Evolutionary conservation across 2,888 invertebrate species (phyloP).

Genomic region (Sminthurides aquaticus): DNA sequence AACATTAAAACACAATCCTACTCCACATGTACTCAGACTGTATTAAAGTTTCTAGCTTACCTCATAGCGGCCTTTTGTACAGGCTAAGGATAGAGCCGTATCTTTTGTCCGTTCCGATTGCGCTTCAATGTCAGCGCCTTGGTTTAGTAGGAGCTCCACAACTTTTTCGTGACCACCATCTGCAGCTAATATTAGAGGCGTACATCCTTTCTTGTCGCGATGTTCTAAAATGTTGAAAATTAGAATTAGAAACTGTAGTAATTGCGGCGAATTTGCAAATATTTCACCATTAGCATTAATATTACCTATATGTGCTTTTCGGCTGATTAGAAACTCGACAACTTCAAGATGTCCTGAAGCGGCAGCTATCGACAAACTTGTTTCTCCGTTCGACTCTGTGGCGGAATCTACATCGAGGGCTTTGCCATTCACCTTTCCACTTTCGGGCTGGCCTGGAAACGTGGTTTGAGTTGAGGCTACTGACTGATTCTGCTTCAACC

Average conservation of each 20-base stretch:
- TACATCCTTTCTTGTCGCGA: slow-evolving; percentile 97
- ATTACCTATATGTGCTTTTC: slow-evolving; percentile 79
- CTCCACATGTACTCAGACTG: too few relatives aligned
- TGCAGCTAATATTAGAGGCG: slow-evolving; percentile 91
- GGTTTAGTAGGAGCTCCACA: slow-evolving; percentile 85
- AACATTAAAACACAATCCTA: too few relatives aligned
- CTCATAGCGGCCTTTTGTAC: slow-evolving; percentile 94
- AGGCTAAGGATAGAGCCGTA: slow-evolving; percentile 92
- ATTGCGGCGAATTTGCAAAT: too few relatives aligned
- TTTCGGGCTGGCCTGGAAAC: slow-evolving; percentile 26
- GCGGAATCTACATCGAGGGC: slow-evolving; percentile 86
- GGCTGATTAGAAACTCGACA: slow-evolving; percentile 79
- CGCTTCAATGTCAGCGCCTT: slow-evolving; percentile 95
- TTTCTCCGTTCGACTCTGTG: slow-evolving; percentile 98
- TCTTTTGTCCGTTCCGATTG: slow-evolving; percentile 99
- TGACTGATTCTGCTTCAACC: slow-evolving; percentile 32
- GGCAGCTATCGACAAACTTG: slow-evolving; percentile 92
- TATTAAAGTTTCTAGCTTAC: too few relatives aligned
- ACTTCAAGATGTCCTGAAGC: slow-evolving; percentile 95
- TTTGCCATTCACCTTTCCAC: slow-evolving; percentile 9
- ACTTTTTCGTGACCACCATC: slow-evolving; percentile 90
- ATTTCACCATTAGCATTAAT: too few relatives aligned
- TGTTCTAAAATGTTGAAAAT: slow-evolving; percentile 58
- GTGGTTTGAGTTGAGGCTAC: slow-evolving; percentile 41
- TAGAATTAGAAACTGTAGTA: slow-evolving; percentile 3